Conservation (phyloP, 2,888 invertebrate genomes). For the Andrena praecox region DNA sequence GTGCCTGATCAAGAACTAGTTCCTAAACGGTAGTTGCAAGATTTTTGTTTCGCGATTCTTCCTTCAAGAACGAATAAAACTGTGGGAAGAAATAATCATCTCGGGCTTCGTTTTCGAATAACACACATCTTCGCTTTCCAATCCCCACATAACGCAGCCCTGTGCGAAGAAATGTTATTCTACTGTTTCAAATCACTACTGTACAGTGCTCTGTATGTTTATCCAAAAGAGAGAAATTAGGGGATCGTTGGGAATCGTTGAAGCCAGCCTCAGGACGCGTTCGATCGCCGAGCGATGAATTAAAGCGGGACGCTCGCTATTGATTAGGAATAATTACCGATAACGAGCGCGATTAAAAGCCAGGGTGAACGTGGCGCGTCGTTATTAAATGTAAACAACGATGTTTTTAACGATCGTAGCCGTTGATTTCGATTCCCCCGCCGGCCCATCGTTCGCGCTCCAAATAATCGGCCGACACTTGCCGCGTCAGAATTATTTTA, state of each 20-base stretch:
- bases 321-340: slow-evolving; percentile 70
- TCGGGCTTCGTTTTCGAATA: too few relatives aligned
- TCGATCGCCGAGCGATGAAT: slow-evolving; percentile 11
- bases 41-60: not conserved
- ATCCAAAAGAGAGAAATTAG: not conserved
- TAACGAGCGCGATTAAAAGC: slow-evolving; percentile 69
- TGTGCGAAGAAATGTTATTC: not conserved
- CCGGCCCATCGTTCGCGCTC: slow-evolving; percentile 34
- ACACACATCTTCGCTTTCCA: not conserved
- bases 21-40: too few relatives aligned
- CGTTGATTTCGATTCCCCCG: slow-evolving; percentile 44
- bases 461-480: slow-evolving; percentile 67
- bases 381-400: slow-evolving; percentile 72
- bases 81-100: too few relatives aligned
- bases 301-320: slow-evolving; percentile 42
- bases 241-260: not conserved
- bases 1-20: too few relatives aligned
- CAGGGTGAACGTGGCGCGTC: slow-evolving; percentile 28
- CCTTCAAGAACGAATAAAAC: not conserved
- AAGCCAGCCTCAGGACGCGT: not conserved
- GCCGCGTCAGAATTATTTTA: slow-evolving; percentile 64
- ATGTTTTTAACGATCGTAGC: slow-evolving; percentile 65
- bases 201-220: not conserved
- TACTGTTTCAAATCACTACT: not conserved
- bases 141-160: not conserved